Conservation (phyloP, 2,888 invertebrate genomes). For the Thalpophila matura region DNA sequence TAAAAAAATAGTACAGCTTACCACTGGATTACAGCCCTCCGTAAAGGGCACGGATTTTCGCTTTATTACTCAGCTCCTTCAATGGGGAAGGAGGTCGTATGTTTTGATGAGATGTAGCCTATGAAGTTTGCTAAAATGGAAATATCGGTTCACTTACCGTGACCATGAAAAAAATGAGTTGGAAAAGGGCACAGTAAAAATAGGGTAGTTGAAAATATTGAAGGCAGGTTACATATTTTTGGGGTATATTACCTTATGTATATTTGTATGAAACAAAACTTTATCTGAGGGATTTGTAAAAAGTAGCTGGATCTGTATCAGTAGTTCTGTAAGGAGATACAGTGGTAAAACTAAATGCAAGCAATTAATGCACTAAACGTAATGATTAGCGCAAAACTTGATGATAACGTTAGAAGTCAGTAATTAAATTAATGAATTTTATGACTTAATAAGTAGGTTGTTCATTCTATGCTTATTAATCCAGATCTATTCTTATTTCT, state of each 20-base stretch:
- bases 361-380: too few relatives aligned
- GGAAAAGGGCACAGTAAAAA: conserved; percentile 13
- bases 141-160: conserved; percentile 47
- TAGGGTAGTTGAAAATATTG: conserved; percentile 17
- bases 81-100: conserved; percentile 59
- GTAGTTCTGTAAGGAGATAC: too few relatives aligned
- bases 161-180: conserved; percentile 48
- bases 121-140: conserved; percentile 56
- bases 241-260: neutral
- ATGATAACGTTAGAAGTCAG: neutral
- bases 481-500: too few relatives aligned
- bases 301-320: neutral
- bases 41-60: conserved; percentile 43
- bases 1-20: conserved; percentile 14
- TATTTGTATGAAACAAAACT: neutral
- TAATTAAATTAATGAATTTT: too few relatives aligned
- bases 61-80: conserved; percentile 54
- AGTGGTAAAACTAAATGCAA: too few relatives aligned
- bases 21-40: conserved; percentile 26
- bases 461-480: neutral
- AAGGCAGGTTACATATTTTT: neutral
- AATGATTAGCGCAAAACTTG: too few relatives aligned
- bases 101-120: conserved; percentile 65
- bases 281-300: neutral
- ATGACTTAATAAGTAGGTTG: too few relatives aligned